Evolutionary conservation across 2,888 invertebrate species (phyloP), one percentile per base, ranked within the genome.

Genomic region (Lithophane ornitopus): DNA sequence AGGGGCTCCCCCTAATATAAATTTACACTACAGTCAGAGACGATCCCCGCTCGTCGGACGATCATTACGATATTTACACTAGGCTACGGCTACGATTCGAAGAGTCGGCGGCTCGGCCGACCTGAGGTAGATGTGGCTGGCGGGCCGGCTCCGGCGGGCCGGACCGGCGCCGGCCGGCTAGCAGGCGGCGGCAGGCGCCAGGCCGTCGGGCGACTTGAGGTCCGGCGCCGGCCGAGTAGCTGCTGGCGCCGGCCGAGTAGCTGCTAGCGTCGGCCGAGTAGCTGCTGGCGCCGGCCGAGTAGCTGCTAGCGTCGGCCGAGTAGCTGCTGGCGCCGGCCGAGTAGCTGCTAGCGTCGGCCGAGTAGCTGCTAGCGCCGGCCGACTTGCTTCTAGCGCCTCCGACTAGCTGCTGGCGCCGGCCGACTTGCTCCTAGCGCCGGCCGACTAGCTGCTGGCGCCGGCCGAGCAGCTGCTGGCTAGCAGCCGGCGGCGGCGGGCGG

Each of bases 81-180:
- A 76, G 88, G 94, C 94, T 95, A 95, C 89, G 92, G 85, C 94
- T 95, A 95, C 91, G 92, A 95, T 95, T 95, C 95, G 95, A 95
- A 94, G 94, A 94, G 94, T 90, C 93, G 92, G 87, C 83, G 90
- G 89, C 90, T 81, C 80, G 72, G 83, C 89, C 90, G 91, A 80
- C 90, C 88, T 92, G 94, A 93, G 95, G 93, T 95, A 95, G 93
- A 93, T 94, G 89, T 79, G 80, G 56, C 63, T n/a, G 26, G 34
- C 65, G 54, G 81, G 83, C 78, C 75, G 81, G 26, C 6, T 11
- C 81, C 76, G 68, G 82, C 68, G 46, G 52, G 16, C 41, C 46
- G 52, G 52, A 7, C 49, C 49, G 49, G 49, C 81, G 28, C 22
- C 49, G 49, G 49, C 49, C 49, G 3, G 34, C 73, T 86, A 86